Conservation (phyloP, 2,113 vertebrate genomes). For the Pavo muticus region DNA sequence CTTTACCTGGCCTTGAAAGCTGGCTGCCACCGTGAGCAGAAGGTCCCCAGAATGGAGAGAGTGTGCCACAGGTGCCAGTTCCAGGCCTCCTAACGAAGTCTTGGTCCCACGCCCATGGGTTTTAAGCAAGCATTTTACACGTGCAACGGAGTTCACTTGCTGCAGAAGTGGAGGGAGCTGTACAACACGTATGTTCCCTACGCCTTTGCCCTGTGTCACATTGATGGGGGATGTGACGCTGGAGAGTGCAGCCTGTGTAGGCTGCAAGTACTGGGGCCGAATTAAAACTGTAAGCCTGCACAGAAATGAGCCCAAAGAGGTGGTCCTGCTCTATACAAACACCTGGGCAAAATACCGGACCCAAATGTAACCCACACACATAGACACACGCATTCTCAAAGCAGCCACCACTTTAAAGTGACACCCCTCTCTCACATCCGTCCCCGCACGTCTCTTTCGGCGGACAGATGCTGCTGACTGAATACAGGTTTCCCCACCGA, state of each 20-base stretch:
- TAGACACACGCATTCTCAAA: background rate
- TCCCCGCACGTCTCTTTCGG: background rate
- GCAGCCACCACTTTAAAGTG: background rate
- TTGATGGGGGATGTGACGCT: background rate
- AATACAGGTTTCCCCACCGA: slow-evolving; percentile 55
- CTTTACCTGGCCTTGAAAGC: fast-evolving
- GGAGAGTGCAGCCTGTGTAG: background rate
- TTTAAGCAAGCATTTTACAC: fast-evolving
- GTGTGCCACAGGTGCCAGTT: fast-evolving
- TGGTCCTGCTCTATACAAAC: background rate
- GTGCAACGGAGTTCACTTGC: fast-evolving
- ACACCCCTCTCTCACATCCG: background rate
- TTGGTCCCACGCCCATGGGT: fast-evolving
- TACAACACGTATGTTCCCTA: fast-evolving
- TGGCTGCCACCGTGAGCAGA: fast-evolving
- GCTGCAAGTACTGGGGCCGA: background rate
- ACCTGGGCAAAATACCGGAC: background rate
- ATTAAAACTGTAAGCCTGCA: fast-evolving
- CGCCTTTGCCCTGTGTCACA: fast-evolving
- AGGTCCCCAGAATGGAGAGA: fast-evolving
- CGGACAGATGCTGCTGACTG: slow-evolving; percentile 42
- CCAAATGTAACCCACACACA: background rate
- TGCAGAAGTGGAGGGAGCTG: background rate
- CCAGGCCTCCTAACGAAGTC: fast-evolving
- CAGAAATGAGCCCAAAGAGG: background rate